Conservation (phyloP, 1,140 invertebrate species). For the Drosophila carrolli region DNA sequence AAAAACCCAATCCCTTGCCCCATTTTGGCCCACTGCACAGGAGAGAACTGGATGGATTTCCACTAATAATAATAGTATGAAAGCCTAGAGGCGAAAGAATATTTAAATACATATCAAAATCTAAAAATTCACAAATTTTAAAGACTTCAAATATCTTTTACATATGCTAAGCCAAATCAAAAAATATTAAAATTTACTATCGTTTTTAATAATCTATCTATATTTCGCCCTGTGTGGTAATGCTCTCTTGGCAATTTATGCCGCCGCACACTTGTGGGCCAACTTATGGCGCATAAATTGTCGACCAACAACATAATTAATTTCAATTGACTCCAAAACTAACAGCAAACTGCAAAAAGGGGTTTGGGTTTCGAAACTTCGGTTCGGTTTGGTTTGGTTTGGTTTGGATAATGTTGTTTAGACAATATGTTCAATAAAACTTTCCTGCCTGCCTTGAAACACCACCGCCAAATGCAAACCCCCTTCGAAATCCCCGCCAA, state of each 20-base stretch:
- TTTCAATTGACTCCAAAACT: conserved; percentile 72
- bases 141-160: too few species aligned
- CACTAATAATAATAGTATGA: too few species aligned
- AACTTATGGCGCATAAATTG: conserved; percentile 77
- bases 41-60: background rate
- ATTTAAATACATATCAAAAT: too few species aligned
- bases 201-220: background rate
- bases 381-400: conserved; percentile 23
- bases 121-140: too few species aligned
- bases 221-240: background rate
- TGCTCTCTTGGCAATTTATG: conserved; percentile 56
- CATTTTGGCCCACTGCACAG: background rate
- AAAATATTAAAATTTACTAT: background rate
- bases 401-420: conserved; percentile 59
- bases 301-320: conserved; percentile 70
- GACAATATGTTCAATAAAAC: conserved; percentile 80
- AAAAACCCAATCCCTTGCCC: conserved; percentile 2
- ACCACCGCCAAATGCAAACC: conserved; percentile 10
- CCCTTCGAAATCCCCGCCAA: conserved; percentile 15
- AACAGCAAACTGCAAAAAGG: conserved; percentile 29
- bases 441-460: conserved; percentile 38
- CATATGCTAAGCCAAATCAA: too few species aligned
- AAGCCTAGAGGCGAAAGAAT: too few species aligned
- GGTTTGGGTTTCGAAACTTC: conserved; percentile 15
- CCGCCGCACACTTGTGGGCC: conserved; percentile 71